These are phyloP conservation scores for Dryobota labecula DNA, from an alignment of 2,888 invertebrate genomes.

Conservation along the genomic window DNA sequence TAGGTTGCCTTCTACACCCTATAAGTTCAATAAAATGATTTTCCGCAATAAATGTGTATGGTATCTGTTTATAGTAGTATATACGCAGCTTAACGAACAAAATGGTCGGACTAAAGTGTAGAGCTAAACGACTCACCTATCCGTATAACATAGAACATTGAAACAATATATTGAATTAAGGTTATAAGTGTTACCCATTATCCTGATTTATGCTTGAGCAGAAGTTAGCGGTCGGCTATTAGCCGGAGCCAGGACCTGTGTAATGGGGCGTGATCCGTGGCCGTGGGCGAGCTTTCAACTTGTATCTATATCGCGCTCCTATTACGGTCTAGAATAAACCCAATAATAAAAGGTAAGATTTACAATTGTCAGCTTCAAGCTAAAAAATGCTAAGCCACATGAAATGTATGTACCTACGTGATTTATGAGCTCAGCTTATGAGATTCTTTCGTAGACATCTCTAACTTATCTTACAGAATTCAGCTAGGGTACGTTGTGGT, in stretches of 20 bases:
- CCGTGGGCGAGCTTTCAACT: slow-evolving; percentile 70
- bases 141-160: slow-evolving; percentile 28
- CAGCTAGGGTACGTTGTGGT: slow-evolving; percentile 48
- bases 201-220: slow-evolving; percentile 71
- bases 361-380: slow-evolving; percentile 50
- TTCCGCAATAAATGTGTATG: not conserved
- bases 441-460: slow-evolving; percentile 62
- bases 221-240: slow-evolving; percentile 74
- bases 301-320: slow-evolving; percentile 62
- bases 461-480: slow-evolving; percentile 62
- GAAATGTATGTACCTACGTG: slow-evolving; percentile 54
- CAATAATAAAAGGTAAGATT: slow-evolving; percentile 51
- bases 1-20: not conserved
- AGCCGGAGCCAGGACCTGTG: slow-evolving; percentile 70
- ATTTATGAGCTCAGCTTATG: slow-evolving; percentile 65
- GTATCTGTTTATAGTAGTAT: not conserved
- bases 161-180: slow-evolving; percentile 66
- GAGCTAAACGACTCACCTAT: slow-evolving; percentile 35
- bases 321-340: slow-evolving; percentile 51
- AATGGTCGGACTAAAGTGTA: slow-evolving; percentile 24
- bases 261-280: slow-evolving; percentile 75
- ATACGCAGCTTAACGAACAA: not conserved
- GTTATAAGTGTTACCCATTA: slow-evolving; percentile 68
- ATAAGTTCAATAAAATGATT: not conserved
- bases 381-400: slow-evolving; percentile 59